Evolutionary conservation across 2,888 invertebrate species (phyloP).

Genomic region (Chaitophorus viminalis): DNA sequence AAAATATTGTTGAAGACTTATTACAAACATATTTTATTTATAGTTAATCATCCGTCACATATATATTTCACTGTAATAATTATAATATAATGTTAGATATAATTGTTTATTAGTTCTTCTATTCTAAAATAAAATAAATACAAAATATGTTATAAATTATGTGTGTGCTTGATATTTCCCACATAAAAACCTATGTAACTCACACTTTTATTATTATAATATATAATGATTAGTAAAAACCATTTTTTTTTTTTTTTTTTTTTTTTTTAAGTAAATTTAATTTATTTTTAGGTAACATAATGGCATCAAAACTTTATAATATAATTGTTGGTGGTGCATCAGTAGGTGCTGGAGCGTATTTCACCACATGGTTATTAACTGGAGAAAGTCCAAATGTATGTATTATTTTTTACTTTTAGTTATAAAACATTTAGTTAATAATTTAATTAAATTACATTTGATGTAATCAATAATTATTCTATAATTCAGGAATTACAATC

Average conservation of each 20-base stretch:
- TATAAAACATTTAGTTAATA: neutral
- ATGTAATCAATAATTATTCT: constrained; percentile 2
- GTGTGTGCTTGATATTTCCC: neutral
- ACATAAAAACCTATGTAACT: neutral
- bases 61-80: no score
- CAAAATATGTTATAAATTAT: neutral
- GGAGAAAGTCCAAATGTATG: constrained; percentile 64
- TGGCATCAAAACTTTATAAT: constrained; percentile 65
- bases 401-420: neutral
- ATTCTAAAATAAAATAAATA: no score
- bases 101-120: no score
- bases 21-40: neutral
- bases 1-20: neutral
- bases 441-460: neutral
- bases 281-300: constrained; percentile 55
- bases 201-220: neutral
- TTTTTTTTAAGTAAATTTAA: neutral
- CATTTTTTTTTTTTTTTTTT: neutral
- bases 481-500: constrained; percentile 37
- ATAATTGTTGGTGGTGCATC: constrained; percentile 65
- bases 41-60: no score
- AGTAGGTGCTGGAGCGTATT: constrained; percentile 66
- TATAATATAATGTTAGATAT: no score
- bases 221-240: neutral
- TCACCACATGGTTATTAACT: constrained; percentile 65